Evolutionary conservation across 2,113 vertebrate species (phyloP), one percentile per base, ranked within the genome.

Genomic region (Eublepharis macularius): DNA sequence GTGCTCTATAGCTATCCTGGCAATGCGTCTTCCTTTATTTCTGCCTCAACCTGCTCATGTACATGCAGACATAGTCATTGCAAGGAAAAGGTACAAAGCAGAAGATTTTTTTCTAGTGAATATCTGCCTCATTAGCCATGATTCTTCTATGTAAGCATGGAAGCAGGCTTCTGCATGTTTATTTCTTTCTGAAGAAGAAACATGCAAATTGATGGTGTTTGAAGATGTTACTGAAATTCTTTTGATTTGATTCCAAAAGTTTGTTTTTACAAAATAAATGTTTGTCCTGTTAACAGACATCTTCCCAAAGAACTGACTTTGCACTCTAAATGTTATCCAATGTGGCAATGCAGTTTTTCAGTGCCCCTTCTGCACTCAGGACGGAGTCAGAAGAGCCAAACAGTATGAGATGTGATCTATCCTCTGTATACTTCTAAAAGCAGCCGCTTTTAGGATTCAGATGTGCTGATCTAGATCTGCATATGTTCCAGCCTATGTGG

Each of bases 1-100:
- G 90, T 92, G 89, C 92, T 92, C 79, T 88, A 87, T 88, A 72
- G 1, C 2, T 47, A 87, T 88, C 86, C 51, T 0, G 29, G 41
- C 73, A 87, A 43, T 78, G 0, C 12, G 3, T 66, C 14, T 49
- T 19, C 24, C 45, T 0, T 0, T 0, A 1, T 10, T 84, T 34
- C 74, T 66, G 43, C 77, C 72, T 78, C 70, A 85, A n/a, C 76
- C 63, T 47, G 60, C 70, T 57, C 7, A 3, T 49, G 10, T 63
- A 51, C 13, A 76, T 76, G 34, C 16, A 41, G 65, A 41, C 49
- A 73, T 4, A 47, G 49, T 39, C 54, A 36, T 66, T 75, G 63
- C 76, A 21, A 54, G 76, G 19, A 24, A 51, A 4, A 0, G 0
- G 45, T 54, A 24, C 4, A 43, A 43, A 54, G 26, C n/a, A 74